Percentiles rank a stretch among this genome's conserved stretches.
Conservation (phyloP, 2,888 invertebrate genomes). For the Stenoptilia bipunctidactyla region DNA sequence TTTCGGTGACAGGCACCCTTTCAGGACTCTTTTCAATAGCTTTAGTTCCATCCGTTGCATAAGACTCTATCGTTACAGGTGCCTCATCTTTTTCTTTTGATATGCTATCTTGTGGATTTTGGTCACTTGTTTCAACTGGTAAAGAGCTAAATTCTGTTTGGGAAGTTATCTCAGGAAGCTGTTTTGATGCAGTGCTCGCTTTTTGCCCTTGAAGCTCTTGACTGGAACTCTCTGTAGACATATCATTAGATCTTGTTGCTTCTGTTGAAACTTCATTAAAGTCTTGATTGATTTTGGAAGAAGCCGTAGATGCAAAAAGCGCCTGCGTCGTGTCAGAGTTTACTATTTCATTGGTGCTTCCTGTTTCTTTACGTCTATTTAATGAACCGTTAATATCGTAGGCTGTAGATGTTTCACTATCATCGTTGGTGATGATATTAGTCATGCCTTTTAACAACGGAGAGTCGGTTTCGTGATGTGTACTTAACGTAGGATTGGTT, state of each 20-base stretch:
- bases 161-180: slow-evolving; percentile 47
- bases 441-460: neutral
- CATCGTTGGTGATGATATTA: neutral
- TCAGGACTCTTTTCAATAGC: slow-evolving; percentile 11
- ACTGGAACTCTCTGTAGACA: neutral
- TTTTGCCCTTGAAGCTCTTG: neutral
- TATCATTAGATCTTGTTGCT: neutral
- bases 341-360: neutral
- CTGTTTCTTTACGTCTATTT: no score
- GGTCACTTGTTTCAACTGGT: slow-evolving; percentile 57
- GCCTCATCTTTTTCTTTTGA: slow-evolving; percentile 29
- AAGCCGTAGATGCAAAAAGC: neutral
- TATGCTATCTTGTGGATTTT: slow-evolving; percentile 46
- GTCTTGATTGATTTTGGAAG: neutral
- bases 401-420: neutral
- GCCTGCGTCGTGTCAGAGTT: neutral
- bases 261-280: neutral
- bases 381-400: no score
- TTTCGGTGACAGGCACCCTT: slow-evolving; percentile 17
- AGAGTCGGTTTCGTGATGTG: neutral
- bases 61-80: slow-evolving; percentile 29
- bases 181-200: slow-evolving; percentile 20
- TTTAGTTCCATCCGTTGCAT: slow-evolving; percentile 7
- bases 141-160: slow-evolving; percentile 55
- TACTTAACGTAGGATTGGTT: neutral